phyloP scores from a whole-genome alignment of 2,888 invertebrate genomes.

The Pammene aurita region DNA sequence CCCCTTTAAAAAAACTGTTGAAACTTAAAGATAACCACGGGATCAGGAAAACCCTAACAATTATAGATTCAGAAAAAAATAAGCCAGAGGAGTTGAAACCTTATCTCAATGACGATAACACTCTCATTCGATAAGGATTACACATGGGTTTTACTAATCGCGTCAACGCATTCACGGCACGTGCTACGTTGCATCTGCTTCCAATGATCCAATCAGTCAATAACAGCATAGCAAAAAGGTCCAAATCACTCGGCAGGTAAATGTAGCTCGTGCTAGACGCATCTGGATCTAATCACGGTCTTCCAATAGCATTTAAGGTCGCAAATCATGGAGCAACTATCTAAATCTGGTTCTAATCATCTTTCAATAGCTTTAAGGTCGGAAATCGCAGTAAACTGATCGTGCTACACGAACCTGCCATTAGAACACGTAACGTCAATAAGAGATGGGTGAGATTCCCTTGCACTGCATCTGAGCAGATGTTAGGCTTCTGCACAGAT shows the following conservation, averaged over 20 bases:
- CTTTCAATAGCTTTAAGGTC: neutral
- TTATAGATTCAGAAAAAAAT: slow-evolving; percentile 9
- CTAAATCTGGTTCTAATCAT: neutral
- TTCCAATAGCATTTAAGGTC: neutral
- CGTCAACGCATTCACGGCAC: slow-evolving; percentile 3
- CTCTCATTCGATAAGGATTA: neutral
- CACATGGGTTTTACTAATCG: slow-evolving; percentile 21
- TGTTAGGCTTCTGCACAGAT: slow-evolving; percentile 34
- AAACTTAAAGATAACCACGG: slow-evolving; percentile 13
- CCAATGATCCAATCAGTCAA: neutral
- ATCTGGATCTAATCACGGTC: slow-evolving; percentile 15
- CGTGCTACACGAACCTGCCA: neutral
- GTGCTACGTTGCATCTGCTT: slow-evolving; percentile 10
- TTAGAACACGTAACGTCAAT: neutral
- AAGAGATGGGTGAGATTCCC: slow-evolving; percentile 3
- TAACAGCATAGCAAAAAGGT: neutral
- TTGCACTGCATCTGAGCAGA: slow-evolving; percentile 18
- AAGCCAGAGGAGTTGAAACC: neutral
- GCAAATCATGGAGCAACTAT: neutral
- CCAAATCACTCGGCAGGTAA: neutral
- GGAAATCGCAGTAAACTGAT: neutral
- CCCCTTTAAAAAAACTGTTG: slow-evolving; percentile 14
- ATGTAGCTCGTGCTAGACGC: slow-evolving; percentile 8
- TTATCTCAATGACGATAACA: neutral
- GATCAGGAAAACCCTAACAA: slow-evolving; percentile 1